Evolutionary conservation across 1,140 invertebrate genomes (phyloP).

Genomic region (Drosophila mayri): DNA sequence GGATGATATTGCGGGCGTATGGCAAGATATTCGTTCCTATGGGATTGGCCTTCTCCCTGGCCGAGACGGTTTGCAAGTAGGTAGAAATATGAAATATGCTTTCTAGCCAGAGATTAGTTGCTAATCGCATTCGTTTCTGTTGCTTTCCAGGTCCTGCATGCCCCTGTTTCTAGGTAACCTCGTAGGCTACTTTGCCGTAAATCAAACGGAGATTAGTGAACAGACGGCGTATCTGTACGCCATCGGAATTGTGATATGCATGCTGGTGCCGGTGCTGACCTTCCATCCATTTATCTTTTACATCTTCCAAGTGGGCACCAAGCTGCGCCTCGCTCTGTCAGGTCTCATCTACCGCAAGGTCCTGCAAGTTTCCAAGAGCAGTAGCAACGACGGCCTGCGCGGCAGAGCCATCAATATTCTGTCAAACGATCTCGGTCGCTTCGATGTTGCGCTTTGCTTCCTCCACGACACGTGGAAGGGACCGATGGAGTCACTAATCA

Average conservation of each 20-base stretch:
- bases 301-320: slow-evolving; percentile 90
- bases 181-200: slow-evolving; percentile 89
- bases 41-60: slow-evolving; percentile 85
- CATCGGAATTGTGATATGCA: slow-evolving; percentile 89
- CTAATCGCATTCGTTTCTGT: slow-evolving; percentile 23
- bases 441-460: slow-evolving; percentile 88
- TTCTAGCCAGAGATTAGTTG: not conserved
- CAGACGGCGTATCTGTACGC: slow-evolving; percentile 89
- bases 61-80: slow-evolving; percentile 87
- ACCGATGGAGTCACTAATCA: slow-evolving; percentile 91
- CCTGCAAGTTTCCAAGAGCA: slow-evolving; percentile 87
- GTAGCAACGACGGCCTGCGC: slow-evolving; percentile 91
- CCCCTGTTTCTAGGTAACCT: slow-evolving; percentile 89
- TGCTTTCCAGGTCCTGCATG: slow-evolving; percentile 88
- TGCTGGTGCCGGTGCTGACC: slow-evolving; percentile 87
- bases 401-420: slow-evolving; percentile 95
- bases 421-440: slow-evolving; percentile 93
- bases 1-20: slow-evolving; percentile 86
- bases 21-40: slow-evolving; percentile 85
- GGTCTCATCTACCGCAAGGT: slow-evolving; percentile 94
- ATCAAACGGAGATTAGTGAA: slow-evolving; percentile 84
- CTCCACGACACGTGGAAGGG: slow-evolving; percentile 90
- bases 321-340: slow-evolving; percentile 91
- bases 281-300: slow-evolving; percentile 93
- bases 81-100: slow-evolving; percentile 14